A percentile compares a stretch with the other conserved stretches of the same genome.
These are phyloP conservation scores for Acleris cristana DNA, from an alignment of 2,888 invertebrate species.

Conservation along the genomic window DNA sequence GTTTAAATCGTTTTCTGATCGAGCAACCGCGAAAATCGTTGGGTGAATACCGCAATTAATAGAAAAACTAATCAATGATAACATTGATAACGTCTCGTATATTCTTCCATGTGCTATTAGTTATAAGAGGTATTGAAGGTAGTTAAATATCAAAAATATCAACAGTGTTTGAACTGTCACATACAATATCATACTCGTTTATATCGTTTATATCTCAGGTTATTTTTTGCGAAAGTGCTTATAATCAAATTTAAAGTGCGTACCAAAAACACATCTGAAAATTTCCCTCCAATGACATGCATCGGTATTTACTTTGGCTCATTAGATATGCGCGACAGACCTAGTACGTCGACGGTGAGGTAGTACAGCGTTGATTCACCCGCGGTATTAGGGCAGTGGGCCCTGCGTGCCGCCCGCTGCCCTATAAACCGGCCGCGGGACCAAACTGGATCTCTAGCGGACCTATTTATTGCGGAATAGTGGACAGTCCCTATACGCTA, in stretches of 20 bases:
- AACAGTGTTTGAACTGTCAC: no score
- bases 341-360: constrained; percentile 45
- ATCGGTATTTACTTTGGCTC: constrained; percentile 52
- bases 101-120: neutral
- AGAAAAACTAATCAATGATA: constrained; percentile 16
- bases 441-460: constrained; percentile 13
- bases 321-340: constrained; percentile 63
- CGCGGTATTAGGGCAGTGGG: constrained; percentile 51
- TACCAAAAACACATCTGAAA: constrained; percentile 38
- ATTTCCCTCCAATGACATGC: constrained; percentile 54
- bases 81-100: neutral
- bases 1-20: constrained; percentile 12
- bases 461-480: neutral
- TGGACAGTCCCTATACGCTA: no score
- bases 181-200: no score
- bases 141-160: neutral
- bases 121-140: no score
- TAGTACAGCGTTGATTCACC: constrained; percentile 41
- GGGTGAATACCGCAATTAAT: constrained; percentile 17
- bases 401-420: constrained; percentile 37
- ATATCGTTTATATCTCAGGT: no score
- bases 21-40: constrained; percentile 10
- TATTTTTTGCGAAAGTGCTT: neutral
- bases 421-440: constrained; percentile 35
- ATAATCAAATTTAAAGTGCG: neutral